Conservation (phyloP, 2,888 invertebrate species). For the Salpingus planirostris region DNA sequence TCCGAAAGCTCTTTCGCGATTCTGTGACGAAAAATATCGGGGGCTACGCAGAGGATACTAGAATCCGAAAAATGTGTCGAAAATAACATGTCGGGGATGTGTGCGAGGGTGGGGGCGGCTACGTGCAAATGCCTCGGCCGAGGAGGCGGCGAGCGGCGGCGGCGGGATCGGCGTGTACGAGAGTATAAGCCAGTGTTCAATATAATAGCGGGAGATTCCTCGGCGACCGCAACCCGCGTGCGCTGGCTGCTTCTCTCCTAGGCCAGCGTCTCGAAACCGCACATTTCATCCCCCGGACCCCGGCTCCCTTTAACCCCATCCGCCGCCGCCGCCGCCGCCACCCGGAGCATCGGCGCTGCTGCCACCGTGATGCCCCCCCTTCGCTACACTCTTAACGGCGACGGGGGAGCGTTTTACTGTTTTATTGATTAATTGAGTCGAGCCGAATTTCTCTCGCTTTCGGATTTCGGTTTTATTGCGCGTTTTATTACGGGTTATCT, state of each 20-base stretch:
- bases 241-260: conserved; percentile 37
- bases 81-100: too few relatives aligned
- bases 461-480: conserved; percentile 39
- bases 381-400: conserved; percentile 38
- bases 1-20: too few relatives aligned
- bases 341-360: too few relatives aligned
- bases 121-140: conserved; percentile 12
- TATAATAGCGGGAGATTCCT: conserved; percentile 44
- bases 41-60: too few relatives aligned
- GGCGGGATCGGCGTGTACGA: conserved; percentile 7
- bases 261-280: conserved; percentile 43
- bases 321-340: too few relatives aligned
- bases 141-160: conserved; percentile 6
- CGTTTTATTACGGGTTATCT: conserved; percentile 40
- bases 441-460: conserved; percentile 40
- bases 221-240: conserved; percentile 42
- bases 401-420: conserved; percentile 43
- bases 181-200: conserved; percentile 38
- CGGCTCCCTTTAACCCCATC: conserved; percentile 18
- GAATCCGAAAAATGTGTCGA: too few relatives aligned
- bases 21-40: too few relatives aligned
- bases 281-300: conserved; percentile 37
- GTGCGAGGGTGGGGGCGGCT: too few relatives aligned
- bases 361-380: too few relatives aligned
- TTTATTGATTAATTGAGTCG: conserved; percentile 44